Conservation (phyloP, 2,113 vertebrate genomes). For the Ranitomeya variabilis region DNA sequence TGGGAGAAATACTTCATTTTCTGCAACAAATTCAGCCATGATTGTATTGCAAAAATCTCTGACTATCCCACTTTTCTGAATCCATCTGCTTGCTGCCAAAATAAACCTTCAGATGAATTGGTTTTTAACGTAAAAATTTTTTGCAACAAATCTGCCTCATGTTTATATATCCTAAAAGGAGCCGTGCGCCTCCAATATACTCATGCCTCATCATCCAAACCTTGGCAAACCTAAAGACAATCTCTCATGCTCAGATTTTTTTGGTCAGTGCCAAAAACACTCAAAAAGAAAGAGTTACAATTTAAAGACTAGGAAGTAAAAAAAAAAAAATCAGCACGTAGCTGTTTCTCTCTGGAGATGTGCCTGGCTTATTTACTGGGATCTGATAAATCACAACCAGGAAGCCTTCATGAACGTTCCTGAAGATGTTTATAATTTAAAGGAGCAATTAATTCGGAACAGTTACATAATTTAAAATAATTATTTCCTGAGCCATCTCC, state of each 20-base stretch:
- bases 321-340: background rate
- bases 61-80: too few species aligned
- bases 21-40: too few species aligned
- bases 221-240: background rate
- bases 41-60: too few species aligned
- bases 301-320: background rate
- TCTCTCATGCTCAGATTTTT: background rate
- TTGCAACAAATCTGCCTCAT: too few species aligned
- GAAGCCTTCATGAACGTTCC: background rate
- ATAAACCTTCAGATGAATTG: too few species aligned
- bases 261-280: background rate
- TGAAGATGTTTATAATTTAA: constrained; percentile 33
- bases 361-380: background rate
- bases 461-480: constrained; percentile 10
- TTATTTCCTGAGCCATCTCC: constrained; percentile 30
- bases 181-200: background rate
- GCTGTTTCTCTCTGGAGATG: background rate
- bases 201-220: background rate
- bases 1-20: too few species aligned
- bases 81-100: too few species aligned
- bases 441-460: constrained; percentile 26
- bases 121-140: too few species aligned
- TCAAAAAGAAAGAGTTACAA: background rate
- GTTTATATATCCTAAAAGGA: background rate
- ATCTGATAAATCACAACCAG: constrained; percentile 18